Conservation (phyloP, 2,113 vertebrate genomes). For the Rhipidura dahli region DNA sequence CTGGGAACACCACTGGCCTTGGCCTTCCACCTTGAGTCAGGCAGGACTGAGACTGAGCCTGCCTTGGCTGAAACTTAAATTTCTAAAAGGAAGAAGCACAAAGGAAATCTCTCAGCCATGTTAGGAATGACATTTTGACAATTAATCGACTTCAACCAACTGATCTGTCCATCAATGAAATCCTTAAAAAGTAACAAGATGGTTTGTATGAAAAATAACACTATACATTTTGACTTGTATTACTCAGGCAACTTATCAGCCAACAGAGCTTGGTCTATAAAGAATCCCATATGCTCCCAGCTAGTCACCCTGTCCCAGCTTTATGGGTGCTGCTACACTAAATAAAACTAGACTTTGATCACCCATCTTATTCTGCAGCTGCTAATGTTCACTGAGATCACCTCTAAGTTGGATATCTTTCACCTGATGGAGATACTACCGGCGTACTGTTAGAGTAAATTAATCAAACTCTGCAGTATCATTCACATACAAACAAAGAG, state of each 20-base stretch:
- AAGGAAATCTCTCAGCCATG: background rate
- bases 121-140: background rate
- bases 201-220: background rate
- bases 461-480: background rate
- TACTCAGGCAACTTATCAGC: background rate
- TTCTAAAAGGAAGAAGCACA: background rate
- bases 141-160: background rate
- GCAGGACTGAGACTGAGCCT: background rate
- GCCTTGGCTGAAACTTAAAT: background rate
- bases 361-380: background rate
- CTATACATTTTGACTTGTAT: background rate
- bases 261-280: background rate
- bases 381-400: background rate
- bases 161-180: background rate
- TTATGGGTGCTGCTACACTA: background rate
- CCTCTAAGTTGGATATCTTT: background rate
- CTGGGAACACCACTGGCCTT: background rate
- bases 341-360: background rate
- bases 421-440: background rate
- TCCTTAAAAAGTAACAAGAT: background rate
- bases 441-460: background rate
- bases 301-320: background rate
- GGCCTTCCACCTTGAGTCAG: background rate
- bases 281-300: background rate
- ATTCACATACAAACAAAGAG: background rate